Evolutionary conservation across 1,140 invertebrate species (phyloP).

Genomic region (Magallana angulata): DNA sequence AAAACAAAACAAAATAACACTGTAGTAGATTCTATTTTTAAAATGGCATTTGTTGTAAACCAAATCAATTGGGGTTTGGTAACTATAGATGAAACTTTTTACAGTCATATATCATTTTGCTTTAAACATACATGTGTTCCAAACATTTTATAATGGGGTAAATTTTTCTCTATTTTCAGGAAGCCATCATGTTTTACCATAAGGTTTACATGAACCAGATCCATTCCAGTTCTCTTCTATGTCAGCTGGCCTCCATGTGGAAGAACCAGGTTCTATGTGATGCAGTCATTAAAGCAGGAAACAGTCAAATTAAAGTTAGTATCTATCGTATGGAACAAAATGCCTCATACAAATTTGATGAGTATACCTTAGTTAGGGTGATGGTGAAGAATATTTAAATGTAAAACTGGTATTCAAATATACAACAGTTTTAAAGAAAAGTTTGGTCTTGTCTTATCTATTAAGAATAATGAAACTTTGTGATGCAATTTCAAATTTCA

Average conservation of each 20-base stretch:
- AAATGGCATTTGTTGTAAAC: not conserved
- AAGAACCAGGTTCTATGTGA: slow-evolving; percentile 43
- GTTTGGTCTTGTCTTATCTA: not conserved
- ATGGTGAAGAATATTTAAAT: not conserved
- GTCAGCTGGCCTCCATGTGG: slow-evolving; percentile 47
- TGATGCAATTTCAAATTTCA: not conserved
- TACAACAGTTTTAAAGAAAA: not conserved
- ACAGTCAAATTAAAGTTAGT: slow-evolving; percentile 28
- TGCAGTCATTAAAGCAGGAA: slow-evolving; percentile 37
- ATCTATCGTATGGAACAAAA: not conserved
- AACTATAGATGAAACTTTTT: not conserved
- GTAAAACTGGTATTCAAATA: not conserved
- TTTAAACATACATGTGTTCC: not conserved
- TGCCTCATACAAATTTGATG: not conserved
- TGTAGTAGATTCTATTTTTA: not conserved
- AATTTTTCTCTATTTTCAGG: not conserved
- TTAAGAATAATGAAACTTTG: not conserved
- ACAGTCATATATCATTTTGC: not conserved
- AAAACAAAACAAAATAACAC: not conserved
- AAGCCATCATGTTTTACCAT: slow-evolving; percentile 5
- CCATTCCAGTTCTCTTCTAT: slow-evolving; percentile 48
- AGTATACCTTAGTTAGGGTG: not conserved
- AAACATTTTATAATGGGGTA: not conserved
- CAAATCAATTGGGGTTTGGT: not conserved
- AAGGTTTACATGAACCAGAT: slow-evolving; percentile 47